Conservation (phyloP, 2,888 invertebrate species). For the Cephus pulcher region DNA sequence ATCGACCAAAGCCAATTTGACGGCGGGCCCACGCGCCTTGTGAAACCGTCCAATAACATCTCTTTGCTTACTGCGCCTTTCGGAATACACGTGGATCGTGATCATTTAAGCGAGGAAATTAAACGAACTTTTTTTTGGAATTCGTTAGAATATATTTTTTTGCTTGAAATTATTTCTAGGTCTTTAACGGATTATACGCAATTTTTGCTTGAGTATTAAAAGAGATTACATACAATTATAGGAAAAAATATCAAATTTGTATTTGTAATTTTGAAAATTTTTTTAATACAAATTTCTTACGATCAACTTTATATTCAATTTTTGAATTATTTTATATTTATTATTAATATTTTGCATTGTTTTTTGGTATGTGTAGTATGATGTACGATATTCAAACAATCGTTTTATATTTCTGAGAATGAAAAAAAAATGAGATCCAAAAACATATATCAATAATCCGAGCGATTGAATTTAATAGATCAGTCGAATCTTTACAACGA, state of each 20-base stretch:
- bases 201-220: background rate
- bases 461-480: background rate
- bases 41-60: background rate
- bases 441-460: background rate
- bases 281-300: background rate
- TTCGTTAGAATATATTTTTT: too few species aligned
- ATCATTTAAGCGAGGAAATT: too few species aligned
- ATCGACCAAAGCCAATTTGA: constrained; percentile 40
- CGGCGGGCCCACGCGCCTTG: background rate
- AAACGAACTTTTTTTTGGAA: too few species aligned
- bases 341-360: background rate
- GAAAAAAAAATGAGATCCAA: background rate
- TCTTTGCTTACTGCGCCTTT: too few species aligned
- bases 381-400: background rate
- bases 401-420: background rate
- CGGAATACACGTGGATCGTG: too few species aligned
- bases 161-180: too few species aligned
- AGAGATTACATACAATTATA: background rate
- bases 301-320: background rate
- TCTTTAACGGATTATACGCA: background rate
- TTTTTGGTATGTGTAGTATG: background rate
- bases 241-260: background rate
- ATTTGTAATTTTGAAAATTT: background rate
- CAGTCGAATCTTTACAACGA: background rate
- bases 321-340: too few species aligned